Evolutionary conservation across 2,888 invertebrate genomes (phyloP).

Genomic region (Syritta pipiens): DNA sequence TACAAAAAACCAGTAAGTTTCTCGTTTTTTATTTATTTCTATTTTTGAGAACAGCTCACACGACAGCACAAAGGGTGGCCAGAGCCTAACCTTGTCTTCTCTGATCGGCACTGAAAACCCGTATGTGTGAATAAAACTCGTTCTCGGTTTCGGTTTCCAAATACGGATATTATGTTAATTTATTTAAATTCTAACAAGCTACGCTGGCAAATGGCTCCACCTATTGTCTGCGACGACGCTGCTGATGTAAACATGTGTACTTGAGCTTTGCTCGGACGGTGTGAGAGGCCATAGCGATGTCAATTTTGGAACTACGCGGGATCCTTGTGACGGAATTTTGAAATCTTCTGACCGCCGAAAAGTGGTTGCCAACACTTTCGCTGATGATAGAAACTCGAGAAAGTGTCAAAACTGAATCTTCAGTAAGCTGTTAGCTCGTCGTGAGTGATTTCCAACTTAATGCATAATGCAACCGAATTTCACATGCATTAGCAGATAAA

Average conservation of each 20-base stretch:
- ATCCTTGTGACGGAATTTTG: no score
- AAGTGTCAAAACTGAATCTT: constrained; percentile 29
- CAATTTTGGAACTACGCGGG: no score
- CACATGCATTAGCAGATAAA: constrained; percentile 44
- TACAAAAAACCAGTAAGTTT: constrained; percentile 13
- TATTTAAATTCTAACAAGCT: constrained; percentile 20
- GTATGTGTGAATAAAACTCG: constrained; percentile 7
- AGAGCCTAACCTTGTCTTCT: constrained; percentile 14
- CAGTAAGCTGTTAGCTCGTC: constrained; percentile 21
- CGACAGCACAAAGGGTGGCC: constrained; percentile 5
- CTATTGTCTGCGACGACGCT: background rate
- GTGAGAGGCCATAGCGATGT: background rate
- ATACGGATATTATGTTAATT: constrained; percentile 46
- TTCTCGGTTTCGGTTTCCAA: constrained; percentile 8
- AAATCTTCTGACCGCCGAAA: no score
- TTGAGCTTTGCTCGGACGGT: background rate
- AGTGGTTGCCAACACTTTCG: no score
- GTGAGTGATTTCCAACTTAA: constrained; percentile 28
- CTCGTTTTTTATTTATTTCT: background rate
- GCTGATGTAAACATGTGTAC: constrained; percentile 27
- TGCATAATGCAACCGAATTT: constrained; percentile 33
- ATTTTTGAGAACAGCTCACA: background rate
- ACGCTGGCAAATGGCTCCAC: constrained; percentile 4
- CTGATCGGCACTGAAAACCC: constrained; percentile 1
- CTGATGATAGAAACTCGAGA: constrained; percentile 24